Base-by-base conservation (phyloP, 1,140 invertebrate genomes). In the Drosophila novamexicana region DNA sequence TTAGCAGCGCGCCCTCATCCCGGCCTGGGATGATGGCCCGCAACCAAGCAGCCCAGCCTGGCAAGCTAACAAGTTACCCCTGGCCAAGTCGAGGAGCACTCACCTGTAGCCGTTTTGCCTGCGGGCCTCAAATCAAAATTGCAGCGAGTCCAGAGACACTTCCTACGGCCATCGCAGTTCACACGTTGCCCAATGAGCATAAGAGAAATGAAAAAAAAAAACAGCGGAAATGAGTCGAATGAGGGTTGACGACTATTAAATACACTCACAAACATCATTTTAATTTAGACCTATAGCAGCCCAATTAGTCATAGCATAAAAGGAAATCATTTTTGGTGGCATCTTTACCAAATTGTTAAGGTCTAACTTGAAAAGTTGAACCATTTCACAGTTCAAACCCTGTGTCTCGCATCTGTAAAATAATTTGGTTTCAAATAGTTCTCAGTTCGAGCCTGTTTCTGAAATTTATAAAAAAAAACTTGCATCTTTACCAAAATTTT, bases 101-200 rank as follows among this genome's bases (percentile, higher is more conserved):
- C 84, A 88, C 83, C 83, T 86, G 82, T 86, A 64, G 83, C 82
- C 71, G 63, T 63, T 59, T 66, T 45, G 81, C 82, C 82, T 82
- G 67, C 83, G 69, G 79, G 84, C 29, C 44, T 56, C 67, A 88
- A 88, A 88, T 88, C 83, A 89, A 89, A 88, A 88, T 86, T 86
- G 83, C 72, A 77, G 40, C 68, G 49, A 62, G 81, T 32, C 22
- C 32, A 65, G 53, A 65, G 61, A 64, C 70, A 82, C 83, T 85
- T 85, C 67, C 81, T 79, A 50, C 79, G 29, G 34, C 53, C 37
- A 8, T 7, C 45, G 32, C 54, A 71, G 64, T 88, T 88, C 83
- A 88, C 83, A 88, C 83, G 83, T 88, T 88, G 88, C 65, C 83
- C 83, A 88, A 50, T 57, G 80, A 80, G 84, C 83, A 88, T 88